Percentiles rank a stretch among this genome's conserved stretches.
These are phyloP conservation scores for Drosophila bipectinata DNA, from an alignment of 1,140 invertebrate species.

Conservation along the genomic window DNA sequence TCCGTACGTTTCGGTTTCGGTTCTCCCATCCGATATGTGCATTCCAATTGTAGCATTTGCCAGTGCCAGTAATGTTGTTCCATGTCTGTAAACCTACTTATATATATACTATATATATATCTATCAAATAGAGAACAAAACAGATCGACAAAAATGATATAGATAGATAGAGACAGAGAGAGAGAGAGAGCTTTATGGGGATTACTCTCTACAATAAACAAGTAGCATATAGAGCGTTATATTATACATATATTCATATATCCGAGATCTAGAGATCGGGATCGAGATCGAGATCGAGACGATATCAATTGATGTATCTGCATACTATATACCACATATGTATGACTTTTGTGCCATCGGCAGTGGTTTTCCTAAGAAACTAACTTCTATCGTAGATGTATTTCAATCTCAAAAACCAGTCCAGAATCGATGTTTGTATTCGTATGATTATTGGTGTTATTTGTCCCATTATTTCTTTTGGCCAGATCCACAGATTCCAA, in stretches of 20 bases:
- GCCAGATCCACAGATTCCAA: neutral
- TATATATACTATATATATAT: conserved; percentile 6
- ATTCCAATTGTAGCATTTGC: conserved; percentile 53
- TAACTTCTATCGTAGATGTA: conserved; percentile 1
- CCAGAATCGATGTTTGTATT: conserved; percentile 20
- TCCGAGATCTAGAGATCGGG: neutral
- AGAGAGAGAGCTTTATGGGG: conserved; percentile 6
- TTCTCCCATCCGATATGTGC: neutral
- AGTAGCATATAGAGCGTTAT: conserved; percentile 14
- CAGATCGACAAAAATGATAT: neutral
- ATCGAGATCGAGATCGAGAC: no score
- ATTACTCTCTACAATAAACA: neutral
- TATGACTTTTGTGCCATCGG: conserved; percentile 33
- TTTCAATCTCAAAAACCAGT: conserved; percentile 8
- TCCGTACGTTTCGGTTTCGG: no score
- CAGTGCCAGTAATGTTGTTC: conserved; percentile 73
- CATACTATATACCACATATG: conserved; percentile 14
- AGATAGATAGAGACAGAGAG: neutral
- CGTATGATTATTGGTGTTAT: conserved; percentile 47
- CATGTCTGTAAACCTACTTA: conserved; percentile 38
- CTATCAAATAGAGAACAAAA: conserved; percentile 29
- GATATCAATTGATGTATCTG: conserved; percentile 7
- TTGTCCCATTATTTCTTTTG: neutral
- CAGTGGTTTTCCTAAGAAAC: conserved; percentile 2
- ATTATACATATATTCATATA: neutral